Conservation (phyloP, 1,140 invertebrate genomes). For the Lordiphosa mommai region DNA sequence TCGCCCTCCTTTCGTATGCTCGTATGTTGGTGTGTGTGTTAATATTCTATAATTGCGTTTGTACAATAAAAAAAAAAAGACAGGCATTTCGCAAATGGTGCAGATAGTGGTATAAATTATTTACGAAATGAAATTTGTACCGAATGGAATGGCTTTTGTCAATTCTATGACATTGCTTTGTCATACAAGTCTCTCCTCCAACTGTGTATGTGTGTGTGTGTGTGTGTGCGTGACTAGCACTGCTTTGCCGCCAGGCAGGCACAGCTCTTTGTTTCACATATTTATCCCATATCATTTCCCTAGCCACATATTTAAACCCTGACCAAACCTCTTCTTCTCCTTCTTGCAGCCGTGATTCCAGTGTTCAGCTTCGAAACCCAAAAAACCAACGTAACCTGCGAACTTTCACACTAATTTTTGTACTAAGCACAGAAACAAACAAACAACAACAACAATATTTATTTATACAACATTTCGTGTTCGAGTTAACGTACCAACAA, state of each 20-base stretch:
- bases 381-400: constrained; percentile 33
- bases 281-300: constrained; percentile 58
- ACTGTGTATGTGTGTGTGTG: constrained; percentile 15
- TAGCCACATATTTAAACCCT: constrained; percentile 18
- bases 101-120: constrained; percentile 32
- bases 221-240: constrained; percentile 47
- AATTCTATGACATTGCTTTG: constrained; percentile 38
- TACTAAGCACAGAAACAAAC: constrained; percentile 34
- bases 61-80: constrained; percentile 16
- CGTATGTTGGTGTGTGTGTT: constrained; percentile 30
- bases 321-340: constrained; percentile 12
- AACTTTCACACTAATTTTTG: constrained; percentile 60
- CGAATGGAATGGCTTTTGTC: constrained; percentile 32
- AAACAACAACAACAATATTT: constrained; percentile 13
- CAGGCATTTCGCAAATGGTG: constrained; percentile 2
- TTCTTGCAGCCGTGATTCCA: constrained; percentile 58
- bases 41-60: constrained; percentile 38
- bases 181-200: constrained; percentile 20
- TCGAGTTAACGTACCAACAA: constrained; percentile 17
- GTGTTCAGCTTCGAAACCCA: constrained; percentile 62
- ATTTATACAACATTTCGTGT: constrained; percentile 18
- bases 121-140: constrained; percentile 23
- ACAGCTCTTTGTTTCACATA: constrained; percentile 61
- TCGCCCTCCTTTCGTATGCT: constrained; percentile 35
- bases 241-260: constrained; percentile 49